Conservation (phyloP, 1,140 invertebrate genomes). For the Philopotamus ludificatus region DNA sequence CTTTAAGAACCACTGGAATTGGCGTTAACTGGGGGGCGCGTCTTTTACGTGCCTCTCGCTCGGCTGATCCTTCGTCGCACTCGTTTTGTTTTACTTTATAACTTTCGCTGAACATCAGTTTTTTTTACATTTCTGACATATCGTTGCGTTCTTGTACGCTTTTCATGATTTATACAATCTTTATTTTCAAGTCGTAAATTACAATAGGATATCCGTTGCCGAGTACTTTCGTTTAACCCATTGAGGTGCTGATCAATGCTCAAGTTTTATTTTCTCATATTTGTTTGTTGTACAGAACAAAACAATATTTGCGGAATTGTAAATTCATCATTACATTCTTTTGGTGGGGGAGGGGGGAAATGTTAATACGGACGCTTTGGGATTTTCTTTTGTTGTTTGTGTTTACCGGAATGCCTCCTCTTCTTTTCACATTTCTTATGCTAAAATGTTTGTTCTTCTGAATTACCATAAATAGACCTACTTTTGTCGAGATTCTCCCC, state of each 20-base stretch:
- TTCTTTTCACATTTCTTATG: constrained; percentile 15
- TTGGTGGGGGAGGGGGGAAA: neutral
- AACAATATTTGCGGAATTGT: neutral
- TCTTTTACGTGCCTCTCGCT: constrained; percentile 7
- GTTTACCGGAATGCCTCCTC: constrained; percentile 5
- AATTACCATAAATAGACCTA: constrained; percentile 32
- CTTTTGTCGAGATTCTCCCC: constrained; percentile 7
- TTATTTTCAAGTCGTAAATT: no score
- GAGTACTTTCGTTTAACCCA: no score
- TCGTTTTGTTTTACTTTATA: neutral
- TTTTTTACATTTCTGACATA: no score
- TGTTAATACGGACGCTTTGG: neutral
- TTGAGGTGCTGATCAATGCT: no score
- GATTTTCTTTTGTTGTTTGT: constrained; percentile 28
- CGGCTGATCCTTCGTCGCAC: constrained; percentile 14
- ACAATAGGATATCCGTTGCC: no score
- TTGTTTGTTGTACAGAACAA: no score
- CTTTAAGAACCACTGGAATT: neutral
- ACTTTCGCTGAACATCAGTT: no score
- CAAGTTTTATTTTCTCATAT: no score
- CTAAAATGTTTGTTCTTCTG: constrained; percentile 29
- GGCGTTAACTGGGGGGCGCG: neutral
- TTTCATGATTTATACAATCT: no score
- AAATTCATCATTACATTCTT: neutral
- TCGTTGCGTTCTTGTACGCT: no score